A percentile compares a stretch with the other conserved stretches of the same genome.
These are phyloP conservation scores for Mastomys coucha DNA, from an alignment of 2,113 vertebrate genomes.

Conservation along the genomic window DNA sequence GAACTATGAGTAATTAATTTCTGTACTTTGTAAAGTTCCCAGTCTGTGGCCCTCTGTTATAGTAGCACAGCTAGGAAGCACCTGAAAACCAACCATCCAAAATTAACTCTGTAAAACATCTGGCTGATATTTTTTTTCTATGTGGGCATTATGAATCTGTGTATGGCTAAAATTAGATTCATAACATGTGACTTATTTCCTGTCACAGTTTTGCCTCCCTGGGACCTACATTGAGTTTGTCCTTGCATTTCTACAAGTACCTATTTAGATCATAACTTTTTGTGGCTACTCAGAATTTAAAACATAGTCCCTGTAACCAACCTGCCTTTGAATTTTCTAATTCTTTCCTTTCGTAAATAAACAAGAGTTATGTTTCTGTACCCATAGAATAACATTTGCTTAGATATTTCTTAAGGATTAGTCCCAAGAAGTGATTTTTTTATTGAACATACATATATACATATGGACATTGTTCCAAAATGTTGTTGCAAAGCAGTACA, in stretches of 20 bases:
- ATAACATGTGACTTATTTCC: not conserved
- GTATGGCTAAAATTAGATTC: not conserved
- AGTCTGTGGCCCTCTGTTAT: not conserved
- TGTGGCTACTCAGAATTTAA: not conserved
- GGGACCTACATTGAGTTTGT: not conserved
- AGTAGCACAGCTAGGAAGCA: not conserved
- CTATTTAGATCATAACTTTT: not conserved
- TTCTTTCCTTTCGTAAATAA: constrained; percentile 39
- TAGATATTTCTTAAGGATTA: constrained; percentile 53
- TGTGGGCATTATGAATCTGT: not conserved
- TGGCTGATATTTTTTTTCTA: not conserved
- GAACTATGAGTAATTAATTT: not conserved
- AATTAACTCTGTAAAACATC: not conserved
- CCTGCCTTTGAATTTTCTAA: constrained; percentile 18
- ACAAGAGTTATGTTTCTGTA: not conserved
- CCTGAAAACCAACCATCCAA: not conserved
- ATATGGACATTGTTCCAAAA: not conserved
- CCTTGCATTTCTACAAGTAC: not conserved
- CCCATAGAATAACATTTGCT: not conserved
- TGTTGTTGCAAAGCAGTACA: not conserved
- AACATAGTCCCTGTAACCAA: not conserved
- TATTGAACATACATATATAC: not conserved
- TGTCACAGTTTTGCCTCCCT: not conserved
- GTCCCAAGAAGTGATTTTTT: not conserved
- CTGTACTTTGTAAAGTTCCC: not conserved